Percentiles rank a stretch among this genome's conserved stretches.
phyloP scores from a whole-genome alignment of 2,113 vertebrate genomes.

The Elephantulus edwardii region DNA sequence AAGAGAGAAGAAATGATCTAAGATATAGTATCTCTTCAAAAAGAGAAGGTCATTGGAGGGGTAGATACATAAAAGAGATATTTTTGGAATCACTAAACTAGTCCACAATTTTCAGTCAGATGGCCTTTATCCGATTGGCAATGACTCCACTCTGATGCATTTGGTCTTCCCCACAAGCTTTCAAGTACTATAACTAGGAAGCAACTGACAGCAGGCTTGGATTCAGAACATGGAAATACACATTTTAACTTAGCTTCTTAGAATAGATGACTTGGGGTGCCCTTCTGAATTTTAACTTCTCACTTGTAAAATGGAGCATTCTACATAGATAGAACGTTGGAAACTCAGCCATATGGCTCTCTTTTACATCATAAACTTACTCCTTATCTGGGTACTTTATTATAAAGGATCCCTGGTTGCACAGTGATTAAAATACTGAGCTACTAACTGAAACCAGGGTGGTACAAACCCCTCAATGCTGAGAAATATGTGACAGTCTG shows the following conservation, averaged over 20 bases:
- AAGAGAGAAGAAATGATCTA: background rate
- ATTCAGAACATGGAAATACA: constrained; percentile 29
- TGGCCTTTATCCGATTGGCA: background rate
- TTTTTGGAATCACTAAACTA: constrained; percentile 17
- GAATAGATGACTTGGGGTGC: background rate
- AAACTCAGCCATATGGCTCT: constrained; percentile 38
- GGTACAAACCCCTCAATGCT: no score
- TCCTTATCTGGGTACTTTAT: constrained; percentile 17
- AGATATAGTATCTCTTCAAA: background rate
- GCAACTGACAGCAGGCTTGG: background rate
- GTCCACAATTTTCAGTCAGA: constrained; percentile 4
- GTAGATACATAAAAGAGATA: background rate
- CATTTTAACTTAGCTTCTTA: constrained; percentile 58
- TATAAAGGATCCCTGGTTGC: no score
- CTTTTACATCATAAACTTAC: constrained; percentile 51
- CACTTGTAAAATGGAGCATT: constrained; percentile 37
- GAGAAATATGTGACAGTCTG: no score
- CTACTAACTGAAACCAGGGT: no score
- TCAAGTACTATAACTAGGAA: background rate
- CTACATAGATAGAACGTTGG: constrained; percentile 45
- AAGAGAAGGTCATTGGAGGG: background rate
- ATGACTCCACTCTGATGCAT: background rate
- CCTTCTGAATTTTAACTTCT: constrained; percentile 49
- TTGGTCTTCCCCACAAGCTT: constrained; percentile 28
- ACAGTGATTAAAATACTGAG: no score